A percentile compares a stretch with the other conserved stretches of the same genome.
These are phyloP conservation scores for Neopelma chrysocephalum DNA, from an alignment of 2,797 vertebrate species.

Conservation along the genomic window DNA sequence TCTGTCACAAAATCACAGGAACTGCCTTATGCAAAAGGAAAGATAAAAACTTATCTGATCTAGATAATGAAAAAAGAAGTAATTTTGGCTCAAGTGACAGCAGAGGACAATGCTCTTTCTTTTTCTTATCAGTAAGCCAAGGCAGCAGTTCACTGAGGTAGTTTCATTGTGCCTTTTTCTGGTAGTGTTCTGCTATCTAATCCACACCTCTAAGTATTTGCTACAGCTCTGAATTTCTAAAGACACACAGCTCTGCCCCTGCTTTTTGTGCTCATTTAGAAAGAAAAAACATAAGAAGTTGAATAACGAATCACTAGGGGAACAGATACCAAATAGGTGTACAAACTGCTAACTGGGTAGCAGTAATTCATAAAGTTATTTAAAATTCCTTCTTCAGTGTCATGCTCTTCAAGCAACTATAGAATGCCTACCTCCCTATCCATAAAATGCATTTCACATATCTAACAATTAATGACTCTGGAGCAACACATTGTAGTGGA, in stretches of 20 bases:
- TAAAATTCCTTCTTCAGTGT: background rate
- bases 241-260: background rate
- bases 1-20: slow-evolving; percentile 46
- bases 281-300: background rate
- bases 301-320: background rate
- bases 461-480: background rate
- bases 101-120: slow-evolving; percentile 37
- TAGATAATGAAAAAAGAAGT: slow-evolving; percentile 26
- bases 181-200: background rate
- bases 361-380: background rate
- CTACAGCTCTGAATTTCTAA: slow-evolving; percentile 2
- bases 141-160: background rate
- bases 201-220: background rate
- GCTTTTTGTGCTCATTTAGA: background rate
- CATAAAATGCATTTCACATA: slow-evolving; percentile 23
- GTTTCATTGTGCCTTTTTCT: slow-evolving; percentile 8
- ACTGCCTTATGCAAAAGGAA: slow-evolving; percentile 12
- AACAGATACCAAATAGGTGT: background rate
- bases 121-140: slow-evolving; percentile 40
- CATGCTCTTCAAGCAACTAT: background rate
- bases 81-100: slow-evolving; percentile 36
- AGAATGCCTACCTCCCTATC: background rate
- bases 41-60: slow-evolving; percentile 56
- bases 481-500: background rate
- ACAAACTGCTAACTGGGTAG: background rate